A percentile compares a stretch with the other conserved stretches of the same genome.
phyloP scores from a whole-genome alignment of 2,888 invertebrate genomes.

The Cephus runcator region DNA sequence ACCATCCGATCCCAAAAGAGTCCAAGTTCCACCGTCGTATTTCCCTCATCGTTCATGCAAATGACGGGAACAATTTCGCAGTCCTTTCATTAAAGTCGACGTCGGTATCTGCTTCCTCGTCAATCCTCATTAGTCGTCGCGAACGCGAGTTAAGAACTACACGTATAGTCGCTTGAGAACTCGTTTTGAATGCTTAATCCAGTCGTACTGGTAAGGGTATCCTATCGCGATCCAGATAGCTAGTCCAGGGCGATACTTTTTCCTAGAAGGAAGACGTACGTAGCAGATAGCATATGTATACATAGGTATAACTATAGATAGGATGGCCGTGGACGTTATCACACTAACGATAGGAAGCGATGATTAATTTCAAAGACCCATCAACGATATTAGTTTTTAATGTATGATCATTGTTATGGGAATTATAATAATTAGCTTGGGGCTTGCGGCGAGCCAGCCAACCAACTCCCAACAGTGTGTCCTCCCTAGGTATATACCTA shows the following conservation, averaged over 20 bases:
- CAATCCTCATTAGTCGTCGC: constrained; percentile 19
- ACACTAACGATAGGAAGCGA: constrained; percentile 8
- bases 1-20: no score
- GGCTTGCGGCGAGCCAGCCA: constrained; percentile 24
- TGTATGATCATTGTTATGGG: constrained; percentile 41
- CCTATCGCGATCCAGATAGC: no score
- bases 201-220: no score
- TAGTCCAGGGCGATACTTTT: no score
- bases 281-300: no score
- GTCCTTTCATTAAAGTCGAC: constrained; percentile 30
- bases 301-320: no score
- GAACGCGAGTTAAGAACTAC: no score
- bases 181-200: no score
- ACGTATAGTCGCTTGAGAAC: no score
- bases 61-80: constrained; percentile 30
- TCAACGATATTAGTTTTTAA: constrained; percentile 50
- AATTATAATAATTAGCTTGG: constrained; percentile 52
- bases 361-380: constrained; percentile 45
- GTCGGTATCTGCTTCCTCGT: constrained; percentile 18
- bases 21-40: no score
- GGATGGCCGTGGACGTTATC: no score
- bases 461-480: constrained; percentile 42
- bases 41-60: constrained; percentile 7
- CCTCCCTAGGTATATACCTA: constrained; percentile 8
- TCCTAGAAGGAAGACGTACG: no score